Base-by-base conservation (phyloP, 2,113 vertebrate genomes). In the Eleginops maclovinus region DNA sequence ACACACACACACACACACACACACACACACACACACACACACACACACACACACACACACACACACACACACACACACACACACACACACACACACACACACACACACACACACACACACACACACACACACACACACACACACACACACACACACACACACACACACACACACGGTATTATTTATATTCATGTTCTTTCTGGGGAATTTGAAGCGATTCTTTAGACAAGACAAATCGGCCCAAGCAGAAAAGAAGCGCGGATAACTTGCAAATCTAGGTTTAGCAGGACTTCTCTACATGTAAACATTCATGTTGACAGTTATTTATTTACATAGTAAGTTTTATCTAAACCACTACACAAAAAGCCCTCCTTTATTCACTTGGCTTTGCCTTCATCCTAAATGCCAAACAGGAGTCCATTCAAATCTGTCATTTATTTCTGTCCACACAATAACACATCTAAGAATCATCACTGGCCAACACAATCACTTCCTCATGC, bases 111-210 rank as follows among this genome's bases (percentile, higher is more conserved):
- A 71, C 58, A 17, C 49, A 65, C 67, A n/a, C n/a, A n/a, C n/a
- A n/a, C n/a, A 66, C 41, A 72, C 3, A 24, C 21, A 3, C 36
- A 54, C 3, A 41, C 19, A 22, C 12, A 31, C 47, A 43, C 22
- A 15, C 24, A 28, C 70, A 73, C 47, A 5, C 11, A 11, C n/a
- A n/a, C n/a, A n/a, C n/a, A n/a, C n/a, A n/a, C n/a, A 9, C 53
- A 77, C 16, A 60, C 61, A 70, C 1, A 61, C 51, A 56, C 4
- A 43, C 24, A 36, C 16, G n/a, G n/a, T n/a, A n/a, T n/a, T 71
- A 72, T 87, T 86, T 80, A 58, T 59, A 60, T 60, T 74, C 44
- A 72, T 16, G 54, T 66, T 85, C 50, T 70, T 73, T 72, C 19
- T 62, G 46, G 41, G 79, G 60, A 77, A 62, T 78, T 69, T 70